A percentile compares a stretch with the other conserved stretches of the same genome.
These are phyloP conservation scores for Hydriomena furcata DNA, from an alignment of 2,888 invertebrate species.

Conservation along the genomic window DNA sequence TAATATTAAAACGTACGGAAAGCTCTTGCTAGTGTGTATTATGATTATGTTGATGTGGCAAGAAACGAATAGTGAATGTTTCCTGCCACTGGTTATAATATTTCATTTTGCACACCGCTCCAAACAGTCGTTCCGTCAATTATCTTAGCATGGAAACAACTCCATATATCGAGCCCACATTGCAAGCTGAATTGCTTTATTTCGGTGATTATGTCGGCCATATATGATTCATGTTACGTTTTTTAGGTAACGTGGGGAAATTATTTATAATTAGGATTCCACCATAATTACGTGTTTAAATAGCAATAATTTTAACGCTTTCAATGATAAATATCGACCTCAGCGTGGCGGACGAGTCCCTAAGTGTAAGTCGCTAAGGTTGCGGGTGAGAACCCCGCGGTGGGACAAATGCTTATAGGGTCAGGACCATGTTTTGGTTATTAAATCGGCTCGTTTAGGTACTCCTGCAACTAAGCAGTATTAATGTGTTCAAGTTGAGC, in stretches of 20 bases:
- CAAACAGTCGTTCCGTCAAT: constrained; percentile 1
- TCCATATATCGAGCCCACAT: constrained; percentile 25
- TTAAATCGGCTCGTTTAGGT: no score
- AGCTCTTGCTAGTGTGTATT: not conserved
- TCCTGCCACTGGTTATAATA: not conserved
- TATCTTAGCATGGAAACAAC: not conserved
- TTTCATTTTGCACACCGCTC: constrained; percentile 27
- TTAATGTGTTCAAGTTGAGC: no score
- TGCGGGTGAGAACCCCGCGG: no score
- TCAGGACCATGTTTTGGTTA: no score
- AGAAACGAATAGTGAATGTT: not conserved
- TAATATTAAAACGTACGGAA: no score
- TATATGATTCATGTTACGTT: constrained; percentile 8
- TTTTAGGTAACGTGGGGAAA: constrained; percentile 10
- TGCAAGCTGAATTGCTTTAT: constrained; percentile 13
- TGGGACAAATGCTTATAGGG: no score
- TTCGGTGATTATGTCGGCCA: constrained; percentile 11
- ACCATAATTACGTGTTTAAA: no score
- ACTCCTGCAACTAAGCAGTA: no score
- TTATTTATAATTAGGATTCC: constrained; percentile 2
- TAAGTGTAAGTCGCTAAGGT: no score
- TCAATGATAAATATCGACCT: no score
- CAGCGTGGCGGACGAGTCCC: no score
- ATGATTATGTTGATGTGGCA: not conserved
- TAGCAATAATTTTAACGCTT: no score